Conservation (phyloP, 1,140 invertebrate species). For the Calliphora vicina region DNA sequence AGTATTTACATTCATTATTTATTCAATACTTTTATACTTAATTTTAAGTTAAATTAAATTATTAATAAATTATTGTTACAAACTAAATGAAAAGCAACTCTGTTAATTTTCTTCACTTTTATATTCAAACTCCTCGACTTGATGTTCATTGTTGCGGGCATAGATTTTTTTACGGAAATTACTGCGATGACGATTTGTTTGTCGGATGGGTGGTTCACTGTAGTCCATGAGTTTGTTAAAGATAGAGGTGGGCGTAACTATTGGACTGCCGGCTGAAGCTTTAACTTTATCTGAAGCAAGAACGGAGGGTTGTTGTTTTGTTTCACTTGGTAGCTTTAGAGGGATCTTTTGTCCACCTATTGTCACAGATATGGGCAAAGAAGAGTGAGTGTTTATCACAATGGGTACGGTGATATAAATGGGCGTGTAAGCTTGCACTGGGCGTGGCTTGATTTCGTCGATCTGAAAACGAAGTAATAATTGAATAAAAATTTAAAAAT, state of each 20-base stretch:
- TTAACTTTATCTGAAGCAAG: not conserved
- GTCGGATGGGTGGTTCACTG: not conserved
- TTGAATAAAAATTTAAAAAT: not conserved
- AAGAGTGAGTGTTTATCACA: not conserved
- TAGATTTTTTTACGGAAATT: not conserved
- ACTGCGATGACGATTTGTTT: not conserved
- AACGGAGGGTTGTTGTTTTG: not conserved
- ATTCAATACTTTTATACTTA: not conserved
- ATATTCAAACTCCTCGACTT: not conserved
- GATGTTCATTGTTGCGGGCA: not conserved
- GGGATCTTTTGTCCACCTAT: not conserved
- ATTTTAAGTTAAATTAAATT: not conserved
- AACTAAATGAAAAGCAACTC: not conserved
- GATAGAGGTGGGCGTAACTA: not conserved
- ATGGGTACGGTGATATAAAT: not conserved
- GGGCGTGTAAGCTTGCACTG: not conserved
- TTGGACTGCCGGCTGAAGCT: not conserved
- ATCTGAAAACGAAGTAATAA: not conserved
- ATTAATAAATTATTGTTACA: not conserved
- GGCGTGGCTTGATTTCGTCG: not conserved
- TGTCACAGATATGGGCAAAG: not conserved
- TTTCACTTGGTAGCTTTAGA: not conserved
- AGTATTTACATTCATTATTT: not conserved
- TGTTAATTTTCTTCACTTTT: not conserved
- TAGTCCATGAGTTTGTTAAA: not conserved